Base-by-base conservation (phyloP, 2,888 invertebrate genomes). In the Rapana venosa region DNA sequence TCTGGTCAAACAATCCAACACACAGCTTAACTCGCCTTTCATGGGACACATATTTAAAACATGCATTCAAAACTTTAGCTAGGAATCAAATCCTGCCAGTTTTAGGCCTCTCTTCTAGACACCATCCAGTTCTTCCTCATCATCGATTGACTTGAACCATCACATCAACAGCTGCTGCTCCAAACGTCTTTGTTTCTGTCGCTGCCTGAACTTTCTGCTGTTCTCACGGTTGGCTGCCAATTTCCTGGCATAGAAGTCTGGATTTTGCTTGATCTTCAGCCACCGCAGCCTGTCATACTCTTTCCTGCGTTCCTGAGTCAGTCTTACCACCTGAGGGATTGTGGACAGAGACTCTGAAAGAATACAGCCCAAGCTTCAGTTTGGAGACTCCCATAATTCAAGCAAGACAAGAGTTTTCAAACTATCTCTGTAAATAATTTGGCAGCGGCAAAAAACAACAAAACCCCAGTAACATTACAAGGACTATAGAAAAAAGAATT, bases 201-300 rank as follows among this genome's bases (percentile, higher is more conserved):
- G 36, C 81, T 47, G 22, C 36, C 81, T 81, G 81, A 81, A 81
- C 30, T 35, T 86, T 32, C 86, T n/a, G 86, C 58, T 86, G 86
- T 86, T 86, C 86, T 86, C 86, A 8, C 86, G 56, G 66, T 86
- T 86, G 86, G 66, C 66, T 6, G 61, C 86, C 30, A 58, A 8
- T 61, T 58, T 61, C 32, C 58, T 61, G 86, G 86, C 86, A 35
- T 86, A 86, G 32, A 22, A 35, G 4, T 56, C 32, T 17, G 66
- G 86, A 22, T 86, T 86, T 35, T 86, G 86, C 58, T 86, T 86
- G 58, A 86, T 58, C 86, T 26, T 61, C 8, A 66, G 58, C 86
- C 86, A 86, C 1, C 86, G 86, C 20, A 58, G 86, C 20, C 86
- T n/a, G 47, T 66, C 86, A 86, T 86, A 86, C 26, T 84, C 84